Conservation (phyloP, 2,113 vertebrate species). For the Malurus alboscapulatus region DNA sequence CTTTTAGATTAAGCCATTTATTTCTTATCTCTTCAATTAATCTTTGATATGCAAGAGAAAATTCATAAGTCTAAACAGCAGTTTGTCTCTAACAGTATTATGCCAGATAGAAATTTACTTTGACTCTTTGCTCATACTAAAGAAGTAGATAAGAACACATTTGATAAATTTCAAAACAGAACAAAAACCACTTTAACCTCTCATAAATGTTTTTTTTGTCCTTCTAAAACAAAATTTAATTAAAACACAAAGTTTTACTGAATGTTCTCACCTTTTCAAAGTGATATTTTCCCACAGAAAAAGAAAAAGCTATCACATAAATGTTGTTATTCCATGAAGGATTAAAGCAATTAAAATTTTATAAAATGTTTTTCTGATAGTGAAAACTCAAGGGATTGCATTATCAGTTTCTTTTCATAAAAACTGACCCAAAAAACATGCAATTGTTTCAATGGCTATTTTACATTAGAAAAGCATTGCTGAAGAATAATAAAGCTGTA, state of each 20-base stretch:
- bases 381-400: background rate
- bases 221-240: background rate
- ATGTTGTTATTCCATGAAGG: fast-evolving
- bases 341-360: background rate
- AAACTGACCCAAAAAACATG: background rate
- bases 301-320: background rate
- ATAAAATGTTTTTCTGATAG: background rate
- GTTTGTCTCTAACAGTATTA: background rate
- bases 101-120: background rate
- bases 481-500: background rate
- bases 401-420: background rate
- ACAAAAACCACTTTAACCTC: background rate
- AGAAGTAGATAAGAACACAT: background rate
- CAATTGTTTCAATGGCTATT: background rate
- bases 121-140: background rate
- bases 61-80: background rate
- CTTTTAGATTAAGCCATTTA: background rate
- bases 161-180: background rate
- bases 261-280: background rate
- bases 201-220: background rate
- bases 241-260: background rate
- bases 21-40: background rate
- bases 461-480: background rate
- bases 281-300: background rate
- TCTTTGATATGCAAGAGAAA: background rate